A percentile compares a stretch with the other conserved stretches of the same genome.
Conservation (phyloP, 2,888 invertebrate genomes). For the Dicyrtoma fusca region DNA sequence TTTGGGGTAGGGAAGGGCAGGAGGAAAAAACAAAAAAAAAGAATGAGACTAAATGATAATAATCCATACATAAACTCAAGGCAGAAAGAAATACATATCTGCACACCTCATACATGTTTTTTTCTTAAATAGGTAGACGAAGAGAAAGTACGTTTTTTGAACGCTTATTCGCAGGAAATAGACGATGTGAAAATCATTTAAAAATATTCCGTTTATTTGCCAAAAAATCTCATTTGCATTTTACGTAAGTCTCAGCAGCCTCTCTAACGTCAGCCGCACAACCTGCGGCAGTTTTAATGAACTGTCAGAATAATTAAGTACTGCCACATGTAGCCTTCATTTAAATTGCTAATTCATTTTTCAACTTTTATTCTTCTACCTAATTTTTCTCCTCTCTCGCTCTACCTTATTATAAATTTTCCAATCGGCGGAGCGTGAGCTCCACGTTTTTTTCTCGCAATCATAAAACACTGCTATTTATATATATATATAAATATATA, state of each 20-base stretch:
- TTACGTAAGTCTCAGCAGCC: not conserved
- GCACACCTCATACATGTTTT: too few relatives aligned
- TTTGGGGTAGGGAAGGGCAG: too few relatives aligned
- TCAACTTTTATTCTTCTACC: not conserved
- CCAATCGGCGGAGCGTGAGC: too few relatives aligned
- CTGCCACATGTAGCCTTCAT: slow-evolving; percentile 17
- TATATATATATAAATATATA: too few relatives aligned
- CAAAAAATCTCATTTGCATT: slow-evolving; percentile 33
- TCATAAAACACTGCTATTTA: too few relatives aligned
- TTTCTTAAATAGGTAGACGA: too few relatives aligned
- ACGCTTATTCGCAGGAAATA: not conserved
- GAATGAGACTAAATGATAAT: too few relatives aligned
- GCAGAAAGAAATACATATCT: too few relatives aligned
- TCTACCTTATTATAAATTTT: not conserved
- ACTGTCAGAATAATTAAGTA: slow-evolving; percentile 30
- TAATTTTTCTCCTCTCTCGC: not conserved
- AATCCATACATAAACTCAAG: too few relatives aligned
- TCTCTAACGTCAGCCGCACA: not conserved
- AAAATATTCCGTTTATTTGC: slow-evolving; percentile 26
- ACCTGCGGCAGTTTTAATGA: slow-evolving; percentile 17
- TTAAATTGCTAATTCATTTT: slow-evolving; percentile 19
- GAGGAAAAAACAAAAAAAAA: too few relatives aligned
- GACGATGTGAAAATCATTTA: slow-evolving; percentile 13
- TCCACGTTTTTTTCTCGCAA: too few relatives aligned
- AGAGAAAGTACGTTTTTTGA: too few relatives aligned